These are phyloP conservation scores for Pangasianodon gigas DNA, from an alignment of 2,113 vertebrate genomes.

Conservation along the genomic window DNA sequence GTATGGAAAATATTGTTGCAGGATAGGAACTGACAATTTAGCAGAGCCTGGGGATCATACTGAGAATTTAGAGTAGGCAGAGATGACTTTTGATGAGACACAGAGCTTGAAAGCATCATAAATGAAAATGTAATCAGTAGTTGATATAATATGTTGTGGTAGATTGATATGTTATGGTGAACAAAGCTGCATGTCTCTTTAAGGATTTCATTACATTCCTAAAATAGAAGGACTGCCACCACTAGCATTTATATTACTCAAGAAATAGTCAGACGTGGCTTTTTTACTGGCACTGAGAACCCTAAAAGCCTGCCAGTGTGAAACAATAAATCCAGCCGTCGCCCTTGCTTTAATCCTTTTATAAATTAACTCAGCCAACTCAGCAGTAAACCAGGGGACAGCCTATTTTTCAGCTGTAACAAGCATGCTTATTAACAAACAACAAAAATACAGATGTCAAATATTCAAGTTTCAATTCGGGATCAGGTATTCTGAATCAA, in stretches of 20 bases:
- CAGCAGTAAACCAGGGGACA: neutral
- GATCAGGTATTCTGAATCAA: neutral
- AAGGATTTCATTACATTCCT: neutral
- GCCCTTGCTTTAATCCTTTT: neutral
- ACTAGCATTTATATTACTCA: neutral
- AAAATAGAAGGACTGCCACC: neutral
- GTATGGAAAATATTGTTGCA: neutral
- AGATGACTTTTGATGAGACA: neutral
- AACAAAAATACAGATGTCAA: neutral
- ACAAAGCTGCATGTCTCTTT: neutral
- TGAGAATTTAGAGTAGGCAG: neutral
- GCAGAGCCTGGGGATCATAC: neutral
- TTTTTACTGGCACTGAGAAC: neutral
- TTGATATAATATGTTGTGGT: neutral
- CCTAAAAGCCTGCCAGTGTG: neutral
- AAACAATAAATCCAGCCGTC: neutral
- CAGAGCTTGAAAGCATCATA: neutral
- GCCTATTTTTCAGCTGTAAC: neutral
- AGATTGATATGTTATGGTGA: neutral
- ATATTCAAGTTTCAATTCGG: neutral
- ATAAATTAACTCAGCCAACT: neutral
- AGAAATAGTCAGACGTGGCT: neutral
- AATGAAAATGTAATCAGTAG: neutral
- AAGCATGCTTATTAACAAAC: neutral
- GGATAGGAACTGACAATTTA: neutral